Base-by-base conservation (phyloP, 2,113 vertebrate species). In the Todiramphus saurophagus region DNA sequence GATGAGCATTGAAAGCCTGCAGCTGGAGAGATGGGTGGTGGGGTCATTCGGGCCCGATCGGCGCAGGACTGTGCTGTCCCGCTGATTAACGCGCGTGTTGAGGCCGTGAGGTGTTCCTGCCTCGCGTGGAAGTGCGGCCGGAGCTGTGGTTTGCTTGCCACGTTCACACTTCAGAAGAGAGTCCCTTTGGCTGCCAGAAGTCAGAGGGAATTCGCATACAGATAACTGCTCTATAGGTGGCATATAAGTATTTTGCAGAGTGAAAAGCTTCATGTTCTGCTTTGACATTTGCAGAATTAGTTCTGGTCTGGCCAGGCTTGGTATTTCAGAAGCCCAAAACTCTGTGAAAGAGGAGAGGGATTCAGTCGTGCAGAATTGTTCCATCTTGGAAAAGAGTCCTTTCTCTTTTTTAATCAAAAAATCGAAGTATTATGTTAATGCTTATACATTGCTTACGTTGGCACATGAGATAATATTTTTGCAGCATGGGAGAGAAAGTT, bases 61-160 rank as follows among this genome's bases (percentile, higher is more conserved):
- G 43, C 9, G 16, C 11, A 16, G 80, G 39, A 16, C 27, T 44
- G 67, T 4, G 7, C n/a, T 28, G 55, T 68, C 35, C n/a, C 16
- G 70, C 66, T 46, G 28, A 7, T 23, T 2, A 25, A 8, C 1
- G 13, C 5, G 2, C 1, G 3, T 44, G 9, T 12, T 1, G 3
- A 39, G 46, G 55, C 64, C 16, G 2, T 16, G 43, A 37, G 4
- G 44, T 7, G 0, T 18, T 91, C 44, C 25, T 27, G 44, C 33
- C 24, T 44, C 1, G 1, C 30, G 18, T 35, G 37, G 16, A 27
- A 44, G 25, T 18, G 23, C 30, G n/a, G 4, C 64, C 60, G 79
- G 43, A 60, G 39, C 75, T 56, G 72, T 41, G 79, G 24, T 53
- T 88, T 69, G 19, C 31, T 87, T 33, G 4, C 21, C 67, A 7